Evolutionary conservation across 2,888 invertebrate species (phyloP), one percentile per base, ranked within the genome.

Genomic region (Brachylomia viminalis): DNA sequence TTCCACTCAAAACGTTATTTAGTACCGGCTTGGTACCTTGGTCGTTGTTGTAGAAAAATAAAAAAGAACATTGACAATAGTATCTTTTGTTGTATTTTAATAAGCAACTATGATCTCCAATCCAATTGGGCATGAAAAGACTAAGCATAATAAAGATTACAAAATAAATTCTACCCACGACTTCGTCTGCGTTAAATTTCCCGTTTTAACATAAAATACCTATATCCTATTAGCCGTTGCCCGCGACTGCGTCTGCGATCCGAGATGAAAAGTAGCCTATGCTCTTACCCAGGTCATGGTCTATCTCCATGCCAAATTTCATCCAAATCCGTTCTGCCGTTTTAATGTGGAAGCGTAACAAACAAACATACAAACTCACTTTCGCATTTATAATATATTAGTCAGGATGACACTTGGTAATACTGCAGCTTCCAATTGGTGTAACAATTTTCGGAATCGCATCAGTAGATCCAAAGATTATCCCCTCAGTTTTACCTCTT

Each of bases 1-100:
- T 61, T 75, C 52, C 30, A 61, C 20, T 7, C 15, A 74, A 38
- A 27, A 33, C 4, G 23, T 23, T 52, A 67, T 58, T 68, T 23
- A 42, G 42, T 10, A 10, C 42, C 42, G 42, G 42, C 42, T 42
- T 42, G 42, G 42, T 42, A 5, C 23, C 20, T n/a, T 52, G 20
- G 10, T 23, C 17, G 17, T 33, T n/a, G 6, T 6, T 20, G 59
- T 23, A 33, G 20, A 59, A 33, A 59, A 33, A 11, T 59, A 33
- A 33, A 33, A 58, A 30, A 20, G 5, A 58, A 10, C 49, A 30
- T 58, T 20, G 30, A 58, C 20, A 58, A 10, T 20, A 30, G 58
- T 17, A 30, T 58, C 17, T 20, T 17, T 58, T 58, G 58, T 30
- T 20, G 17, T 17, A 27, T 27, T 58, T 17, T 58, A 58, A 13